A percentile compares a stretch with the other conserved stretches of the same genome.
phyloP scores from a whole-genome alignment of 2,888 invertebrate species.

The Scotopteryx bipunctaria region DNA sequence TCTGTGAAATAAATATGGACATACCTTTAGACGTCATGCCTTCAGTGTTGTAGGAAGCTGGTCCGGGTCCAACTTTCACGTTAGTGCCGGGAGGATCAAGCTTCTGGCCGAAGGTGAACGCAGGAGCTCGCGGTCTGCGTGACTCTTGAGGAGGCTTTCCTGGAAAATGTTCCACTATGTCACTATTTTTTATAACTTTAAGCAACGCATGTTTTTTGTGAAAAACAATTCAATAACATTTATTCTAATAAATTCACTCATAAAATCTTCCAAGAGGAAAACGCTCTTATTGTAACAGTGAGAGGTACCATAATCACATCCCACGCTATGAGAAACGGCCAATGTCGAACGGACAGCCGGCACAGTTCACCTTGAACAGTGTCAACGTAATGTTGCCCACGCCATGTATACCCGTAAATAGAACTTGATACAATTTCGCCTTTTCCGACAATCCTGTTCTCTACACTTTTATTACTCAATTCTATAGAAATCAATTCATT shows the following conservation, averaged over 20 bases:
- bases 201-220: no score
- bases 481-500: constrained; percentile 15
- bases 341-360: constrained; percentile 44
- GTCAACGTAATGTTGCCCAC: constrained; percentile 72
- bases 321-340: constrained; percentile 38
- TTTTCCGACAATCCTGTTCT: constrained; percentile 21
- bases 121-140: constrained; percentile 89
- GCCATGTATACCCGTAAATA: constrained; percentile 36
- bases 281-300: constrained; percentile 6
- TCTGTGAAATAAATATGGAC: not conserved
- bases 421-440: constrained; percentile 36
- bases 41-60: constrained; percentile 94
- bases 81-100: constrained; percentile 76
- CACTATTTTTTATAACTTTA: no score
- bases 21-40: constrained; percentile 93
- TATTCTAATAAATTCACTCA: not conserved
- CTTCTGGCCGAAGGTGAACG: constrained; percentile 91
- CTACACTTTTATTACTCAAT: constrained; percentile 2
- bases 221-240: not conserved
- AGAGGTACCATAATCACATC: constrained; percentile 28
- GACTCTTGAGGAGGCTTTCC: constrained; percentile 91
- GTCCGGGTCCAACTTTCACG: constrained; percentile 90
- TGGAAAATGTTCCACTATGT: constrained; percentile 50
- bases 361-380: constrained; percentile 66
- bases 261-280: not conserved